Evolutionary conservation across 2,888 invertebrate genomes (phyloP), one percentile per base, ranked within the genome.

Genomic region (Itoplectis maculator): DNA sequence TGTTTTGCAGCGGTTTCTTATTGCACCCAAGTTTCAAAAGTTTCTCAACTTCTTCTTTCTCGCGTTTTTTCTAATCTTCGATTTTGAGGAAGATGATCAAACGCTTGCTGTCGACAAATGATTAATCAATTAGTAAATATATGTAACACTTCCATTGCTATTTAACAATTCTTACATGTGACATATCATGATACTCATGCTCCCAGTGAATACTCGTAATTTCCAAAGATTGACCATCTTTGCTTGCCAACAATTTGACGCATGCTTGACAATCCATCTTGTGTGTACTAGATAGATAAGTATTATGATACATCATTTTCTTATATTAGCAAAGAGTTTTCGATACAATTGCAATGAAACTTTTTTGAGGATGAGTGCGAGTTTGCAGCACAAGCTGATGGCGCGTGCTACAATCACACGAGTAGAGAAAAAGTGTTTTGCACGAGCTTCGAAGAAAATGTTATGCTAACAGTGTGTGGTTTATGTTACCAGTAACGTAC

Each of bases 21-120:
- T 51, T 51, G 51, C 51, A 51, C 20, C 51, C 20, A 9, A 51
- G 51, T 20, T 51, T 51, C 0, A 51, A 0, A 2, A 51, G 51
- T 0, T 51, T 18, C 18, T 20, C 8, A 7, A 9, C 51, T 20
- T 18, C 51, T 23, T 51, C 51, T 8, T 51, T 18, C 15, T 51
- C 18, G 20, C 0, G 0, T 9, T 18, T 23, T 9, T 51, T 5
- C 9, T 1, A 18, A 80, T 91, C 15, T 92, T 88, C 78, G 85
- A 87, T 20, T 18, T 51, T 51, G 9, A 20, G 51, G 51, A 18
- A 51, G 51, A 18, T 47, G 45, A 56, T 29, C 1, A n/a, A 56
- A 56, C 23, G 56, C 56, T 56, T 56, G 29, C 29, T 56, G 56
- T 56, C 4, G 29, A 29, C 29, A 56, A 13, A 13, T 29, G 7